Conservation (phyloP, 2,888 invertebrate species). For the Ischnus inquisitorius region DNA sequence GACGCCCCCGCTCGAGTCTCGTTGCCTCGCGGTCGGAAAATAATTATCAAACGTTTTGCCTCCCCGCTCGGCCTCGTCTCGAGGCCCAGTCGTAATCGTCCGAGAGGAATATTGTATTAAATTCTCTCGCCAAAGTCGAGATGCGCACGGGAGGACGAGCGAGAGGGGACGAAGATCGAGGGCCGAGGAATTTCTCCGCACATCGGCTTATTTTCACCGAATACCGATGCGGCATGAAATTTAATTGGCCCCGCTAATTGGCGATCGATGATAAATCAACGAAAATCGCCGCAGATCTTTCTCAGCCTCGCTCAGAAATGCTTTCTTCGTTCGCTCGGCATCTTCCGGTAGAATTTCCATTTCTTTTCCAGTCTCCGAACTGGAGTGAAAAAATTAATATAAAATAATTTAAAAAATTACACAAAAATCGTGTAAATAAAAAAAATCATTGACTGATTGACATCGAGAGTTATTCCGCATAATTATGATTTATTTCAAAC, state of each 20-base stretch:
- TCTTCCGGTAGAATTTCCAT: no score
- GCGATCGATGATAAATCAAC: conserved; percentile 56
- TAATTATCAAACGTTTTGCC: conserved; percentile 29
- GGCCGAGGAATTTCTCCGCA: conserved; percentile 35
- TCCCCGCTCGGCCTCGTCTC: neutral
- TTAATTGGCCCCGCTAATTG: conserved; percentile 63
- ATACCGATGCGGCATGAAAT: conserved; percentile 57
- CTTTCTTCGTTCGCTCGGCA: neutral
- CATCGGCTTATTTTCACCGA: conserved; percentile 35
- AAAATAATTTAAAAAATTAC: no score
- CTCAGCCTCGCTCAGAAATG: neutral
- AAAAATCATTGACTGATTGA: no score
- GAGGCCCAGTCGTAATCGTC: neutral
- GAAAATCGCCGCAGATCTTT: no score
- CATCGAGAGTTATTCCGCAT: no score
- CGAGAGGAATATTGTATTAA: conserved; percentile 17
- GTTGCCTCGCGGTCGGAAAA: conserved; percentile 15
- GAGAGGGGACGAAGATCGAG: neutral
- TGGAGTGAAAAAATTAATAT: no score
- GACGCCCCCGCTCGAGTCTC: neutral
- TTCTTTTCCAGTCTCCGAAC: no score
- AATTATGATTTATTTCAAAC: no score
- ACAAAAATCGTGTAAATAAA: no score
- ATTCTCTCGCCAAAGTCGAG: conserved; percentile 2
- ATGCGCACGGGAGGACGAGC: neutral